A percentile compares a stretch with the other conserved stretches of the same genome.
Evolutionary conservation across 2,113 vertebrate genomes (phyloP).

Genomic region (Xiphophorus hellerii): DNA sequence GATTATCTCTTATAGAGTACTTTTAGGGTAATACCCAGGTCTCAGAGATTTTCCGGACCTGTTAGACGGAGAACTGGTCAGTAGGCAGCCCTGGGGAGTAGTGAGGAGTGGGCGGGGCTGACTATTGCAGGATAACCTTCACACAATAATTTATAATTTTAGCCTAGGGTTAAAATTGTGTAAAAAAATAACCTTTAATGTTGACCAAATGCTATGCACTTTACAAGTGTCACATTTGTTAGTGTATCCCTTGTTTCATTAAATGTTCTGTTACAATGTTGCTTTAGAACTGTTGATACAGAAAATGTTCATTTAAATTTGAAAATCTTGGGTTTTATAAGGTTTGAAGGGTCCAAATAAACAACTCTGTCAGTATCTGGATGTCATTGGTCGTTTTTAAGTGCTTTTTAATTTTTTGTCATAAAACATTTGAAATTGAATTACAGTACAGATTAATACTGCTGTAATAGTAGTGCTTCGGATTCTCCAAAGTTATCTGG

Average conservation of each 20-base stretch:
- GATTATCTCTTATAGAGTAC: too few species aligned
- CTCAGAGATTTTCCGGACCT: too few species aligned
- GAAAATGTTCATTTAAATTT: conserved; percentile 27
- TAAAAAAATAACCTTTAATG: conserved; percentile 6
- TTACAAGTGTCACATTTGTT: conserved; percentile 60
- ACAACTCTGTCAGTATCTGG: conserved; percentile 37
- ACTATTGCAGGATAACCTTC: too few species aligned
- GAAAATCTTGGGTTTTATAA: conserved; percentile 47
- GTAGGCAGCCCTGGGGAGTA: too few species aligned
- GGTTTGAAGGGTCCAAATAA: conserved; percentile 64
- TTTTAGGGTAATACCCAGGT: too few species aligned
- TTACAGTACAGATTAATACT: too few species aligned
- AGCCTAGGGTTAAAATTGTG: conserved; percentile 8
- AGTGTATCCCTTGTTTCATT: conserved; percentile 5
- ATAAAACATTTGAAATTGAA: too few species aligned
- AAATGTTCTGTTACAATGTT: conserved; percentile 3
- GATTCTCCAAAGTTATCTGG: too few species aligned
- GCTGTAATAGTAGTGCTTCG: too few species aligned
- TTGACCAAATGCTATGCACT: conserved; percentile 71
- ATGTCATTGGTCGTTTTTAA: conserved; percentile 6
- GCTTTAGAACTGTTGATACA: conserved; percentile 18
- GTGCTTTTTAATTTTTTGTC: neutral
- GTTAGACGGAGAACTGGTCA: too few species aligned
- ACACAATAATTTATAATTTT: neutral
- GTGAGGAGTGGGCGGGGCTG: too few species aligned